These are phyloP conservation scores for Tragelaphus eurycerus DNA, from an alignment of 2,797 vertebrate genomes.

Conservation along the genomic window DNA sequence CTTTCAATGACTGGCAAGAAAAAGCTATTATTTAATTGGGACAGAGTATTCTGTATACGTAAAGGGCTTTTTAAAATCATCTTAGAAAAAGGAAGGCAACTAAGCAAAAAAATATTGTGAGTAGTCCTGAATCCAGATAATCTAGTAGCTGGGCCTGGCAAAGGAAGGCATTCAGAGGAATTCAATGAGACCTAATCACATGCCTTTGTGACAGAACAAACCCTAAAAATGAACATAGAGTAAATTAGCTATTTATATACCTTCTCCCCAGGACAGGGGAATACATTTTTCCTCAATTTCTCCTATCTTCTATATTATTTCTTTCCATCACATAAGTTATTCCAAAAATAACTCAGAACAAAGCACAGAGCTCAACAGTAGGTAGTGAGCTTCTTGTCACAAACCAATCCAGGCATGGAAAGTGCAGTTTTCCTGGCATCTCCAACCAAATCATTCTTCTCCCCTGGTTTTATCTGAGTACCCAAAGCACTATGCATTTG, in stretches of 20 bases:
- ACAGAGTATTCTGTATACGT: neutral
- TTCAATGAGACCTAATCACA: neutral
- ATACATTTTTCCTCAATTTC: neutral
- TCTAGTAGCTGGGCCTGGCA: neutral
- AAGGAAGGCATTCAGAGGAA: neutral
- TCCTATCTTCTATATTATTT: neutral
- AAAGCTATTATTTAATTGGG: neutral
- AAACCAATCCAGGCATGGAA: neutral
- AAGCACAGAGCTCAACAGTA: neutral
- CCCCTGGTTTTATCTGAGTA: neutral
- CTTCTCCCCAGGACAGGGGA: neutral
- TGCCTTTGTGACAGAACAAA: neutral
- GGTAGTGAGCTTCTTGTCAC: neutral
- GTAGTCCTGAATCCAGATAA: neutral
- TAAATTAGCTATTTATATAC: neutral
- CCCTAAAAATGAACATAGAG: neutral
- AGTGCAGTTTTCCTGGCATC: neutral
- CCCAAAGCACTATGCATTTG: neutral
- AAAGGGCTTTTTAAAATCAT: conserved; percentile 3
- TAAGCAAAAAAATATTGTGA: neutral
- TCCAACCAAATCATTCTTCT: neutral
- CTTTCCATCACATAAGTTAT: neutral
- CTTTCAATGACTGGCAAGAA: neutral
- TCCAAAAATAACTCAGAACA: neutral
- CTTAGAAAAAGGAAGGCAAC: neutral